Evolutionary conservation across 2,888 invertebrate species (phyloP).

Genomic region (Anorthoa munda): DNA sequence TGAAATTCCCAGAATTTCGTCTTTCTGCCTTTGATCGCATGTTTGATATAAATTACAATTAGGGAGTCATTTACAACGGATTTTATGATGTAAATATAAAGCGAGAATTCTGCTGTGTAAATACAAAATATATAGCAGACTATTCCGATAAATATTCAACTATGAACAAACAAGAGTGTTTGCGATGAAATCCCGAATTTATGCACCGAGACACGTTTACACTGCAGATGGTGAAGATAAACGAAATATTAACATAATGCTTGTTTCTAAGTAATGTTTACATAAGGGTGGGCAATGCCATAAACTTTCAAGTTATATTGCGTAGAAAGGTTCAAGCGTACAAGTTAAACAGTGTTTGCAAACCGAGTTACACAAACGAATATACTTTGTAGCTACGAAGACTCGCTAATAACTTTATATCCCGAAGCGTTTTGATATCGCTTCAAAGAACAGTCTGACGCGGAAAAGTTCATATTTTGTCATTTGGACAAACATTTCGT

Average conservation of each 20-base stretch:
- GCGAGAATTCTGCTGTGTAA: neutral
- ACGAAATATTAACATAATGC: conserved; percentile 29
- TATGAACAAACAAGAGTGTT: conserved; percentile 4
- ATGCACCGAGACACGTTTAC: conserved; percentile 29
- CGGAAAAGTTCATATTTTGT: conserved; percentile 43
- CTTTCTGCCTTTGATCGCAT: conserved; percentile 35
- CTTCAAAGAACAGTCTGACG: conserved; percentile 16
- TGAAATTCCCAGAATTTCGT: conserved; percentile 29
- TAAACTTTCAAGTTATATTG: conserved; percentile 35
- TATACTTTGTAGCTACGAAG: conserved; percentile 21
- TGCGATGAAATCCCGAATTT: conserved; percentile 24
- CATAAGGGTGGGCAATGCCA: conserved; percentile 20
- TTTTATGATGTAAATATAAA: conserved; percentile 6
- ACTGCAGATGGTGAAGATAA: conserved; percentile 27
- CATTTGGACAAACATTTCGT: conserved; percentile 35
- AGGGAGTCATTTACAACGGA: conserved; percentile 4
- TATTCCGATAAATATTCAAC: conserved; percentile 21
- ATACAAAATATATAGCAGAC: conserved; percentile 9
- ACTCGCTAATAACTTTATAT: conserved; percentile 54
- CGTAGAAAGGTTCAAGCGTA: neutral
- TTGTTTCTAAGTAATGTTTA: conserved; percentile 34
- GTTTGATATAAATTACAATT: conserved; percentile 28
- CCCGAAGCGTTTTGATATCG: conserved; percentile 52
- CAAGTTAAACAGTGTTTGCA: conserved; percentile 33
- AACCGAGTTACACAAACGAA: conserved; percentile 38